Conservation (phyloP, 2,888 invertebrate genomes). For the Drosophila longiperda region DNA sequence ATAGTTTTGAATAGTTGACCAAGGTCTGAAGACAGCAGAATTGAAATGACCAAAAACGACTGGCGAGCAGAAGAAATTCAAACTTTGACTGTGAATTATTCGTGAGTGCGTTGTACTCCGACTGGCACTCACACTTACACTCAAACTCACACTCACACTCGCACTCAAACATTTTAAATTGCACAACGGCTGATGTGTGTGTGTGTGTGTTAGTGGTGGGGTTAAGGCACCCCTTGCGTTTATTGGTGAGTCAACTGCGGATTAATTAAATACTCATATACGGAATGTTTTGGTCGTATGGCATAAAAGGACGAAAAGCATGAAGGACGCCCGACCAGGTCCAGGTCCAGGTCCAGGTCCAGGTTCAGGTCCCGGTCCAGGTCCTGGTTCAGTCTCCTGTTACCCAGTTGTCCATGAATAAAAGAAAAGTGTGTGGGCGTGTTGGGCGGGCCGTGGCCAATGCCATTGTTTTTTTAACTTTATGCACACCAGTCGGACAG, state of each 20-base stretch:
- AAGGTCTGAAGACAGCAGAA: not conserved
- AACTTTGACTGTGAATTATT: not conserved
- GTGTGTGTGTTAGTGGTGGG: constrained; percentile 6
- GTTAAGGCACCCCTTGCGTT: constrained; percentile 56
- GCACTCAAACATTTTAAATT: constrained; percentile 40
- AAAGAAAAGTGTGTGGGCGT: constrained; percentile 41
- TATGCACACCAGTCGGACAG: constrained; percentile 63
- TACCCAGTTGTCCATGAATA: constrained; percentile 32
- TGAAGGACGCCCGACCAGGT: constrained; percentile 24
- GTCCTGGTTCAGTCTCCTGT: not conserved
- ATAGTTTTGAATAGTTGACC: not conserved
- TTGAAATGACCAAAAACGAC: not conserved
- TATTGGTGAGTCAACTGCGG: constrained; percentile 75
- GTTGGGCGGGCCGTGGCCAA: constrained; percentile 43
- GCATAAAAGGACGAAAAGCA: constrained; percentile 46
- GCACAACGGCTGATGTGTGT: constrained; percentile 15
- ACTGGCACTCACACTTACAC: constrained; percentile 19
- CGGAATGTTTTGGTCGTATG: constrained; percentile 66
- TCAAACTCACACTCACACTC: constrained; percentile 22
- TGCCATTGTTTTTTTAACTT: constrained; percentile 69
- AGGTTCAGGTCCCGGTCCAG: not conserved
- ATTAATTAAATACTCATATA: constrained; percentile 78
- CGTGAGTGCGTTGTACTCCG: constrained; percentile 24
- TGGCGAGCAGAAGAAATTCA: not conserved
- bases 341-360: not conserved